These are phyloP conservation scores for Cervus canadensis DNA, from an alignment of 2,113 vertebrate genomes.

Conservation along the genomic window DNA sequence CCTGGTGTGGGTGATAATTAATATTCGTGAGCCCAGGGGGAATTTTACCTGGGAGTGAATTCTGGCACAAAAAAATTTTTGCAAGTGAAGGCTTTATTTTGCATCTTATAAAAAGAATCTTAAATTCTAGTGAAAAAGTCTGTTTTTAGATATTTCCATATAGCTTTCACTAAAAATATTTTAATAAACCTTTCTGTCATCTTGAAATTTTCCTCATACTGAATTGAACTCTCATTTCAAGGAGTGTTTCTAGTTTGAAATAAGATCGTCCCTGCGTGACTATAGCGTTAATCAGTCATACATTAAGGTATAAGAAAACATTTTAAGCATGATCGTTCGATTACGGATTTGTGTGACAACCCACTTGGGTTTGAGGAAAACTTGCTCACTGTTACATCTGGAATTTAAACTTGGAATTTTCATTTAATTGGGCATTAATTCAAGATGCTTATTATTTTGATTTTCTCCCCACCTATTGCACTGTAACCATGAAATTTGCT, in stretches of 20 bases:
- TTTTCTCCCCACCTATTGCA: not conserved
- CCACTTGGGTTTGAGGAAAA: not conserved
- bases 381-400: not conserved
- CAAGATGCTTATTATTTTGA: not conserved
- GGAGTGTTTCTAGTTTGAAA: constrained; percentile 24
- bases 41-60: not conserved
- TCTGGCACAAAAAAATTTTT: not conserved
- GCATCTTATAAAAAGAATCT: not conserved
- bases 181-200: constrained; percentile 30
- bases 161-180: constrained; percentile 10
- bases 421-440: not conserved
- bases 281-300: constrained; percentile 11
- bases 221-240: constrained; percentile 18
- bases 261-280: not conserved
- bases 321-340: constrained; percentile 3
- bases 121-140: not conserved
- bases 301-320: constrained; percentile 20
- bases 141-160: not conserved
- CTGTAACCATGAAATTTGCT: not conserved
- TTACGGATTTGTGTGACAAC: not conserved
- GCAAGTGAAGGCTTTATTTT: not conserved
- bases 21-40: not conserved
- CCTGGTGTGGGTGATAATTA: not conserved
- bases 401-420: constrained; percentile 40
- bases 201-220: constrained; percentile 5